Conservation (phyloP, 2,113 vertebrate genomes). For the Stercorarius parasiticus region DNA sequence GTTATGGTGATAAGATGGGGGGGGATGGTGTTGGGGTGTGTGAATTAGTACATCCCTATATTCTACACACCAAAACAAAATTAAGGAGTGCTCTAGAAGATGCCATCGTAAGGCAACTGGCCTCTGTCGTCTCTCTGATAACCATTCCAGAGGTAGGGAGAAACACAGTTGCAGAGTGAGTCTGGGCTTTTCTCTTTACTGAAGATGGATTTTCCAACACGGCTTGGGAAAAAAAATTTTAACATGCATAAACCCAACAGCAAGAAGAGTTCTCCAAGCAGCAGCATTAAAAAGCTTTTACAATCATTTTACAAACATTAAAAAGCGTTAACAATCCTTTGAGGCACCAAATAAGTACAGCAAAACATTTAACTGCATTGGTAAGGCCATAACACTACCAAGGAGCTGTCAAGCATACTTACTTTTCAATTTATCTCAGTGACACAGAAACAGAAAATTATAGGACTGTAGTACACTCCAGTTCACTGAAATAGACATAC, state of each 20-base stretch:
- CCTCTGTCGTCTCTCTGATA: not conserved
- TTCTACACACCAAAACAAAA: not conserved
- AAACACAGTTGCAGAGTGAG: not conserved
- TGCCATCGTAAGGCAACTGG: not conserved
- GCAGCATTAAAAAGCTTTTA: not conserved
- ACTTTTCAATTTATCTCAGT: not conserved
- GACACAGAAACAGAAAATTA: not conserved
- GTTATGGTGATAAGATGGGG: not conserved
- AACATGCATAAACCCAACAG: not conserved
- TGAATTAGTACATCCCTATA: not conserved
- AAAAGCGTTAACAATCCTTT: not conserved
- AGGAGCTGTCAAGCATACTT: not conserved
- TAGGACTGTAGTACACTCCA: not conserved
- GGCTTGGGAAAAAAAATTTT: too few relatives aligned
- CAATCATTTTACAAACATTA: too few relatives aligned
- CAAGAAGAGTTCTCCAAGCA: not conserved
- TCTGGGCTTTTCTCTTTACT: not conserved
- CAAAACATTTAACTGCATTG: not conserved
- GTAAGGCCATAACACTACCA: not conserved
- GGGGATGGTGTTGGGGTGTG: fast-evolving
- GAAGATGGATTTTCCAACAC: not conserved
- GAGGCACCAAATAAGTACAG: not conserved
- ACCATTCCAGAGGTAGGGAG: not conserved
- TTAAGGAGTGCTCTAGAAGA: not conserved
- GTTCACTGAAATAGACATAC: not conserved